Evolutionary conservation across 1,140 invertebrate genomes (phyloP).

Genomic region (Cataglyphis hispanica): DNA sequence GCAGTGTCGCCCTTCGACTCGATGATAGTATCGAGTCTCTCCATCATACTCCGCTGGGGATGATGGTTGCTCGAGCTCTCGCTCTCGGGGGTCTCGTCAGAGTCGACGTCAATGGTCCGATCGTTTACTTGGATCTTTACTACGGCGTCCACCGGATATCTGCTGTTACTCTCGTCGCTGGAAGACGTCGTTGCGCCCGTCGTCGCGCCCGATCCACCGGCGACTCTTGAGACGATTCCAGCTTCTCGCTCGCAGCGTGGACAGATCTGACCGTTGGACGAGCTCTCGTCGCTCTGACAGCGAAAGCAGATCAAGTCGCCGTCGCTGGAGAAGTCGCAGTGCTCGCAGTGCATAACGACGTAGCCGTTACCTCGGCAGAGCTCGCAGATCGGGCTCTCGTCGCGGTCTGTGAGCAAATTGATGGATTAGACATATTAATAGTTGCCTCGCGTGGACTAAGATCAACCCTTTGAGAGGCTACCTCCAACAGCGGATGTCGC

Average conservation of each 20-base stretch:
- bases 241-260: slow-evolving; percentile 73
- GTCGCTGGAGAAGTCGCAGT: slow-evolving; percentile 79
- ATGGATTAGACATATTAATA: slow-evolving; percentile 2
- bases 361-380: slow-evolving; percentile 68
- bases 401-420: slow-evolving; percentile 60
- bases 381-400: slow-evolving; percentile 76
- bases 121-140: slow-evolving; percentile 83
- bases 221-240: slow-evolving; percentile 17
- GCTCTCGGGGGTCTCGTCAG: slow-evolving; percentile 78
- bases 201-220: background rate
- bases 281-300: slow-evolving; percentile 79
- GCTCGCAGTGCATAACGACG: slow-evolving; percentile 72
- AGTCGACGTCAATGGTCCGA: slow-evolving; percentile 79
- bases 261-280: slow-evolving; percentile 75
- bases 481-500: slow-evolving; percentile 6
- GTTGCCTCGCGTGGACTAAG: slow-evolving; percentile 41
- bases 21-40: slow-evolving; percentile 83
- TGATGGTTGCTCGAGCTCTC: slow-evolving; percentile 65
- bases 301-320: slow-evolving; percentile 83
- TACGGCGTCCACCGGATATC: slow-evolving; percentile 79
- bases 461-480: slow-evolving; percentile 12
- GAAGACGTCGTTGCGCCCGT: slow-evolving; percentile 68
- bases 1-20: slow-evolving; percentile 81
- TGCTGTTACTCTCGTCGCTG: slow-evolving; percentile 62
- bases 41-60: slow-evolving; percentile 63